Evolutionary conservation across 1,140 invertebrate genomes (phyloP).

Genomic region (Copidosoma floridanum): DNA sequence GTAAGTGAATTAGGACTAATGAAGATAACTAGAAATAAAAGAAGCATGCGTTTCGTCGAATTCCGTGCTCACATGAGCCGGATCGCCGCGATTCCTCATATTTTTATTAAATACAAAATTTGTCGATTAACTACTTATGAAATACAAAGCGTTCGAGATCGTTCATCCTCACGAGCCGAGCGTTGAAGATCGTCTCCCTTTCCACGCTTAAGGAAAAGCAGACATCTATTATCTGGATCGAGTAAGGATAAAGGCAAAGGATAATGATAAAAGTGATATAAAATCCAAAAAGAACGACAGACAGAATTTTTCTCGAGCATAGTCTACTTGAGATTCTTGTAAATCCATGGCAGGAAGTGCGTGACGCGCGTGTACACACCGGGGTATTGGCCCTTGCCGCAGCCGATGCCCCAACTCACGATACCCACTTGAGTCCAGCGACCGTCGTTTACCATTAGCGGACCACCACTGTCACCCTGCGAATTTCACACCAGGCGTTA

Average conservation of each 20-base stretch:
- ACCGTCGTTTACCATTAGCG: conserved; percentile 78
- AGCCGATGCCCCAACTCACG: conserved; percentile 91
- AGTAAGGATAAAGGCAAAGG: conserved; percentile 7
- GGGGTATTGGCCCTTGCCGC: conserved; percentile 86
- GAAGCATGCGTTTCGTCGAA: not conserved
- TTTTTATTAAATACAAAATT: conserved; percentile 1
- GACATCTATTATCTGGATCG: not conserved
- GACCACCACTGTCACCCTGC: conserved; percentile 89
- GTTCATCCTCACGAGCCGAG: conserved; percentile 12
- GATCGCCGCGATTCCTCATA: not conserved
- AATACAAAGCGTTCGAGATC: conserved; percentile 12
- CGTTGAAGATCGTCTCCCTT: conserved; percentile 7
- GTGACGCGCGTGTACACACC: conserved; percentile 83
- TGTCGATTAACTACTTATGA: conserved; percentile 8
- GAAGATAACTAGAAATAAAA: no score
- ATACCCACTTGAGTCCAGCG: conserved; percentile 84
- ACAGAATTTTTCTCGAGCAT: not conserved
- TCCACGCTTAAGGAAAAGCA: conserved; percentile 3
- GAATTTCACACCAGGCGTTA: not conserved
- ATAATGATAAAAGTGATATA: no score
- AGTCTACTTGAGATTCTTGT: conserved; percentile 64
- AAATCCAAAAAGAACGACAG: not conserved
- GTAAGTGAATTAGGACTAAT: no score
- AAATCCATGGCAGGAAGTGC: conserved; percentile 76
- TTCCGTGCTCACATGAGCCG: not conserved